A percentile compares a stretch with the other conserved stretches of the same genome.
phyloP scores from a whole-genome alignment of 2,113 vertebrate genomes.

The Sturnus vulgaris region DNA sequence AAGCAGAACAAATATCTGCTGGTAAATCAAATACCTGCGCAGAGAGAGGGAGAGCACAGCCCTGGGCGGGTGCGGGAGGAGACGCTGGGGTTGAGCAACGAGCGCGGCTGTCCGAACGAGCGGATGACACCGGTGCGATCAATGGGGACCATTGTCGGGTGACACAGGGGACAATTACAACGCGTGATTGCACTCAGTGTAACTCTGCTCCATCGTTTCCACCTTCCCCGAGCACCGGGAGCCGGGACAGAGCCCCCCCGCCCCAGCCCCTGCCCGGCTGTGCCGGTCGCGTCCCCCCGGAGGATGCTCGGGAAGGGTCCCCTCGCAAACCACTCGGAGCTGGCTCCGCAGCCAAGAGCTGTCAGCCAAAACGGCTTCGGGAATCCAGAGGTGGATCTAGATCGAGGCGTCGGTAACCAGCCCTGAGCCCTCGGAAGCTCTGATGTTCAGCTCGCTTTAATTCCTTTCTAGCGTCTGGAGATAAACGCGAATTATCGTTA shows the following conservation, averaged over 20 bases:
- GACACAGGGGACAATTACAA: conserved; percentile 31
- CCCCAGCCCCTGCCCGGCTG: no score
- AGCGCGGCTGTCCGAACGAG: background rate
- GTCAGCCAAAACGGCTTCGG: background rate
- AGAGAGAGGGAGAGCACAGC: background rate
- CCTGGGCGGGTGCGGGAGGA: background rate
- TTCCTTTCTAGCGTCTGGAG: background rate
- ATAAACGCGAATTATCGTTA: background rate
- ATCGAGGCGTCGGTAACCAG: background rate
- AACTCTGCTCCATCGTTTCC: background rate
- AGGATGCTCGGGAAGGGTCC: background rate
- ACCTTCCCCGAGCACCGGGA: background rate
- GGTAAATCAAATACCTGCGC: conserved; percentile 22
- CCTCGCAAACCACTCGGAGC: rapidly evolving
- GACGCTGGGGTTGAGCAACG: background rate
- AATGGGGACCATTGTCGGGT: background rate
- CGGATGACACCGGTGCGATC: background rate
- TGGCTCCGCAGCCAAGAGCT: background rate
- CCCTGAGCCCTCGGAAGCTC: background rate
- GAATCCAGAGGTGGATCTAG: background rate
- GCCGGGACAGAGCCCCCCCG: background rate
- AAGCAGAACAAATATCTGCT: background rate
- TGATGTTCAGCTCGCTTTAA: background rate
- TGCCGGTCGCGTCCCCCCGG: no score
- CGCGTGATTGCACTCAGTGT: background rate